Conservation (phyloP, 1,140 invertebrate genomes). For the Geopemphigus sp. region DNA sequence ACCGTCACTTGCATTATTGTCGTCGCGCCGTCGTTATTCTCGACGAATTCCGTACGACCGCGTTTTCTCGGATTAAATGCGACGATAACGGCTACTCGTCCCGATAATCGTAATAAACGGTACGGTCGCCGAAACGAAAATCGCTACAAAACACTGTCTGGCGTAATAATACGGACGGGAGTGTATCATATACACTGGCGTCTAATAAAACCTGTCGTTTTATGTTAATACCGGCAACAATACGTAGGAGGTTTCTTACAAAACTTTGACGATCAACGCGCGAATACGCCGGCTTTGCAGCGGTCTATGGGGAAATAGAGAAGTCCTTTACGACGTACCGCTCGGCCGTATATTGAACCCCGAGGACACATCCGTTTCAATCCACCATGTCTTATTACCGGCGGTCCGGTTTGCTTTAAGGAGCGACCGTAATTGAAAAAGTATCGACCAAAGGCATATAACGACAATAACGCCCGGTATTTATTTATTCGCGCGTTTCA, state of each 20-base stretch:
- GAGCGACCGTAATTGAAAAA: constrained; percentile 25
- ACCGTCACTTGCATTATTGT: no score
- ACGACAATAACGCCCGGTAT: no score
- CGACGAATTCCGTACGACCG: no score
- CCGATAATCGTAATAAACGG: no score
- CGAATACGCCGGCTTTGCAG: not conserved
- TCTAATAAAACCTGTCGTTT: constrained; percentile 29
- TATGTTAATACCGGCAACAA: constrained; percentile 20
- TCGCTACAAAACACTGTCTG: no score
- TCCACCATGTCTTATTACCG: constrained; percentile 14
- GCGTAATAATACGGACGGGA: not conserved
- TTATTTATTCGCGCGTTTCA: no score
- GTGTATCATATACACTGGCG: not conserved
- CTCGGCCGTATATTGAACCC: constrained; percentile 24
- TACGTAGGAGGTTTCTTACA: constrained; percentile 5
- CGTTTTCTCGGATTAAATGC: no score
- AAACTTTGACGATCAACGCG: constrained; percentile 30
- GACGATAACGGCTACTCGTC: no score
- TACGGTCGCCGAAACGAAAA: no score
- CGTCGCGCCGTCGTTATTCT: no score
- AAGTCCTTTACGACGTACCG: constrained; percentile 5
- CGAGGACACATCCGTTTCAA: constrained; percentile 34
- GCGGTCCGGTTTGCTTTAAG: constrained; percentile 10
- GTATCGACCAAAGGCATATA: constrained; percentile 25
- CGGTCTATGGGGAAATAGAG: constrained; percentile 28